Base-by-base conservation (phyloP, 2,113 vertebrate species). In the Phoenicopterus ruber region DNA sequence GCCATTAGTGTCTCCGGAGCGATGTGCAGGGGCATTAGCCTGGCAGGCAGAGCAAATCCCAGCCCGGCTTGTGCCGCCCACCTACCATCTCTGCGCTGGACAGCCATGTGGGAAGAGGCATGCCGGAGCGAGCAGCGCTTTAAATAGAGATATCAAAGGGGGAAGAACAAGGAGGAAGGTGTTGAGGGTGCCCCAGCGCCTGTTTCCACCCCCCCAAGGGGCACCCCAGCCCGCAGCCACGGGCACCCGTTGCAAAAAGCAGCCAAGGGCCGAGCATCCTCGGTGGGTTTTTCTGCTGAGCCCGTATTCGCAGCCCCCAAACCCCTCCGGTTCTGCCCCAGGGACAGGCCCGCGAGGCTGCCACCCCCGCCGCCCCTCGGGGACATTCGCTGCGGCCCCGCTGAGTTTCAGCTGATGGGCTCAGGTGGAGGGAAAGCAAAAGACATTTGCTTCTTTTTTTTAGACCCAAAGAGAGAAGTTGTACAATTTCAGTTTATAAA, bases 401-500 rank as follows among this genome's bases (percentile, higher is more conserved):
- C 54, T 76, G 50, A 61, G 58, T 34, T 78, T 44, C 89, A 78
- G 67, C 66, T 77, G 76, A 71, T 2, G 4, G 50, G 70, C 71
- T 92, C 79, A 59, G 62, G 94, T 77, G 86, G n/a, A 84, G 31
- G 28, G 82, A 76, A 94, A 86, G 78, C 84, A 86, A 70, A 71
- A 95, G 67, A 59, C 32, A 31, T 73, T 87, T 10, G 40, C 78
- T 90, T 34, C 92, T 96, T 94, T 97, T 42, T 95, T 96, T 90
- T 89, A 94, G 84, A 72, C 46, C 62, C 0, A 3, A 77, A 28
- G 7, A 1, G 90, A 93, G 84, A 96, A 90, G 91, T 87, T 74
- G 94, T 73, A 91, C 89, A 77, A 89, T 96, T 87, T 86, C 94
- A 80, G 82, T 24, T 31, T 76, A 95, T 97, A 93, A 97, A 97